Conservation (phyloP, 2,113 vertebrate genomes). For the Megaceryle torquata region DNA sequence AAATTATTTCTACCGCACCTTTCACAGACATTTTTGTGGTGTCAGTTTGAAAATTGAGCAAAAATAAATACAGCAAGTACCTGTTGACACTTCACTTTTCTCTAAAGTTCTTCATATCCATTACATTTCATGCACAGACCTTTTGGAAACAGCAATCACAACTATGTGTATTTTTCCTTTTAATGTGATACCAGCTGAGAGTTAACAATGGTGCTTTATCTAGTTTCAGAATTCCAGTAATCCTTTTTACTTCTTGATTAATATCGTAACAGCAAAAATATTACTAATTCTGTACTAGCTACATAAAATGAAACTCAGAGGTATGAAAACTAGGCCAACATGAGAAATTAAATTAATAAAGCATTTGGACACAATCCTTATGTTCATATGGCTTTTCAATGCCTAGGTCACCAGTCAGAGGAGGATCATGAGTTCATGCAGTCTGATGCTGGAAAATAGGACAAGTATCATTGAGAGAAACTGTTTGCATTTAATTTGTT, state of each 20-base stretch:
- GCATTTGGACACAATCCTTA: not conserved
- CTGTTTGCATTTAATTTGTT: not conserved
- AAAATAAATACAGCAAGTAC: not conserved
- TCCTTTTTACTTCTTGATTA: not conserved
- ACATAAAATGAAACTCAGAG: not conserved
- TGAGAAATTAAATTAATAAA: not conserved
- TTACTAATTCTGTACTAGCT: not conserved
- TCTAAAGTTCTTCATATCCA: not conserved
- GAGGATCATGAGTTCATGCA: not conserved
- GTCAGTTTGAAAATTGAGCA: conserved; percentile 10
- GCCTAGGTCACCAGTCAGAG: not conserved
- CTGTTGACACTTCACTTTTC: not conserved
- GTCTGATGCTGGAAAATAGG: not conserved
- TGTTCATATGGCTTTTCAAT: not conserved
- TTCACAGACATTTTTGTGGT: not conserved
- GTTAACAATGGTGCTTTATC: not conserved
- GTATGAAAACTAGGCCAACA: not conserved
- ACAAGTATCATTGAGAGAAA: not conserved
- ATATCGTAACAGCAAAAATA: not conserved
- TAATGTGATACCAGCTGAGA: not conserved
- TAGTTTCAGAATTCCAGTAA: not conserved
- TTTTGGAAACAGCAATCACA: not conserved
- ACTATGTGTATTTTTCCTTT: not conserved
- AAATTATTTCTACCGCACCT: conserved; percentile 10
- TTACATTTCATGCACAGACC: not conserved